phyloP scores from a whole-genome alignment of 2,888 invertebrate genomes.

The Stenodera caucasica region DNA sequence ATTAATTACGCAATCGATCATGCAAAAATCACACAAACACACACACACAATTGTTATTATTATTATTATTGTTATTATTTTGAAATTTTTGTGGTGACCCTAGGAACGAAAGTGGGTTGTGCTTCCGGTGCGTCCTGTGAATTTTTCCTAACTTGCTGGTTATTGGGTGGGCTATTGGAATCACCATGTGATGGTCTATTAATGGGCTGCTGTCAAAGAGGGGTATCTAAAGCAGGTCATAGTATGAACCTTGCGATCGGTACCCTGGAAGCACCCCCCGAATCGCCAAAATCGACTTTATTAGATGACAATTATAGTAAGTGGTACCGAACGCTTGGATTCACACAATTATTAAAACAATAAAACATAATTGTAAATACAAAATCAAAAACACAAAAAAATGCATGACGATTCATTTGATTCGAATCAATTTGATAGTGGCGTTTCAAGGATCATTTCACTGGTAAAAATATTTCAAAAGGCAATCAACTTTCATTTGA shows the following conservation, averaged over 20 bases:
- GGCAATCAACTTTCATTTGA: slow-evolving; percentile 6
- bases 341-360: neutral
- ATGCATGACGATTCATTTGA: neutral
- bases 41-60: neutral
- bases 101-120: slow-evolving; percentile 60
- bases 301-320: slow-evolving; percentile 53
- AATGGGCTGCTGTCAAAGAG: slow-evolving; percentile 84
- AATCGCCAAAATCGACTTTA: slow-evolving; percentile 61
- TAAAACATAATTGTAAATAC: neutral
- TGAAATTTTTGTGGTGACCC: no score
- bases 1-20: slow-evolving; percentile 1
- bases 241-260: slow-evolving; percentile 68
- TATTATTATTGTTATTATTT: neutral
- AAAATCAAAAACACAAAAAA: no score
- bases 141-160: slow-evolving; percentile 91
- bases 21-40: neutral
- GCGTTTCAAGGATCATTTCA: neutral
- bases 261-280: slow-evolving; percentile 62
- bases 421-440: neutral
- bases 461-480: slow-evolving; percentile 3
- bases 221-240: slow-evolving; percentile 65
- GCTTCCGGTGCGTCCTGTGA: slow-evolving; percentile 80
- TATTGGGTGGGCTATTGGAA: slow-evolving; percentile 83
- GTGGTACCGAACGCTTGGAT: slow-evolving; percentile 44
- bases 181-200: slow-evolving; percentile 75